Evolutionary conservation across 2,797 vertebrate species (phyloP), one percentile per base, ranked within the genome.

Genomic region (Lacerta bilineata): DNA sequence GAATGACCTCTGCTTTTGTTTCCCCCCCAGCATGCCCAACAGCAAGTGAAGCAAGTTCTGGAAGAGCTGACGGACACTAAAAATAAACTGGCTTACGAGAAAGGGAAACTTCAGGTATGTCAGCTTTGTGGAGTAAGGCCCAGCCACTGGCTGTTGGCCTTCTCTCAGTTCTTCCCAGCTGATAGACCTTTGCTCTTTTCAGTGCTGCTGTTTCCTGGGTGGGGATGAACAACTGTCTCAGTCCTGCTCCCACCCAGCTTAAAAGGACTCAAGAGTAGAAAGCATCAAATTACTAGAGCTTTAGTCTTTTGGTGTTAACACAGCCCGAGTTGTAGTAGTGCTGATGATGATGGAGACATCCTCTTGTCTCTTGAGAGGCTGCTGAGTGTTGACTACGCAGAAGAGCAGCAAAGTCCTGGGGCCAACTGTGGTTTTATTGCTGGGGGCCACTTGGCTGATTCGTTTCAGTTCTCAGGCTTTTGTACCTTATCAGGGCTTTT

Each of bases 41-140:
- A 95, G 88, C 93, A 96, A 64, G 82, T 97, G 33, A 95, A 97
- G 20, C 92, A 93, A 20, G 85, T 93, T 25, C 90, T 97, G 68
- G 95, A 87, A 90, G 96, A 96, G 85, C 89, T 97, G 91, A 95
- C 91, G 25, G 92, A 96, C 23, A 96, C 95, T 88, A 97, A 96
- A 91, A 97, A 95, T 93, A 96, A 96, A 89, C 91, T 97, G 80
- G 94, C 95, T 23, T 95, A 94, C 89, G 92, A 97, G 86, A 96
- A 97, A 90, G 94, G 95, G 88, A 97, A 96, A 77, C 93, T 96
- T 68, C 94, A 97, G 96, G 95, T 97, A 94, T 46, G 66, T 88
- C 50, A 75, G 84, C 81, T 66, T 84, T 84, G 80, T 50, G 9
- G 39, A 83, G 33, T 9, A 29, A 29, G 11, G 23, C n/a, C n/a